Evolutionary conservation across 2,888 invertebrate species (phyloP).

Genomic region (Nomada ruficornis): DNA sequence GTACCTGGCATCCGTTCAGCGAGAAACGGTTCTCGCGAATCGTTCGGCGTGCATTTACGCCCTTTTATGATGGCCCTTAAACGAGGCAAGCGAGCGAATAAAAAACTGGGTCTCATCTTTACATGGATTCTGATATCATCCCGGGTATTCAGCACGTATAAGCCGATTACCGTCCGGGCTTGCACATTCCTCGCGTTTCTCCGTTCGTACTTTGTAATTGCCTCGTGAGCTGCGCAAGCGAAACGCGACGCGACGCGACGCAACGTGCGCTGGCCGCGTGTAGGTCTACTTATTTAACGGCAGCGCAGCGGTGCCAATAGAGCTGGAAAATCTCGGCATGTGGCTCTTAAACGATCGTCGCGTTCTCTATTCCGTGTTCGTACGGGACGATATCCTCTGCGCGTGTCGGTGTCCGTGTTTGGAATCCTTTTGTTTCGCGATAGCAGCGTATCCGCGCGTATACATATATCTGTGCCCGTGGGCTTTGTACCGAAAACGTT

Average conservation of each 20-base stretch:
- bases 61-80: slow-evolving; percentile 33
- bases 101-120: slow-evolving; percentile 63
- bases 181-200: slow-evolving; percentile 49
- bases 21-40: slow-evolving; percentile 17
- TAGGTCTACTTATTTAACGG: slow-evolving; percentile 24
- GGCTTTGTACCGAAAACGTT: slow-evolving; percentile 63
- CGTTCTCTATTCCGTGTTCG: background rate
- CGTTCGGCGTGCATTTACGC: slow-evolving; percentile 26
- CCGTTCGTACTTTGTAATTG: slow-evolving; percentile 1
- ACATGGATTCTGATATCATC: slow-evolving; percentile 64
- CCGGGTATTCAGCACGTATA: slow-evolving; percentile 51
- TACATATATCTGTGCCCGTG: slow-evolving; percentile 27
- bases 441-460: slow-evolving; percentile 17
- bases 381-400: background rate
- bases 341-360: slow-evolving; percentile 5
- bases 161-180: slow-evolving; percentile 69
- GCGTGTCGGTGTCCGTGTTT: background rate
- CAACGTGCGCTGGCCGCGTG: background rate
- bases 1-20: background rate
- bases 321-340: slow-evolving; percentile 1
- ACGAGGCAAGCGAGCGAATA: slow-evolving; percentile 14
- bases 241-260: slow-evolving; percentile 4
- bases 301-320: slow-evolving; percentile 1
- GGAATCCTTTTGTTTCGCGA: slow-evolving; percentile 41
- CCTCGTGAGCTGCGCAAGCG: slow-evolving; percentile 39